A percentile compares a stretch with the other conserved stretches of the same genome.
Evolutionary conservation across 2,797 vertebrate species (phyloP).

Genomic region (Cynopterus sphinx): DNA sequence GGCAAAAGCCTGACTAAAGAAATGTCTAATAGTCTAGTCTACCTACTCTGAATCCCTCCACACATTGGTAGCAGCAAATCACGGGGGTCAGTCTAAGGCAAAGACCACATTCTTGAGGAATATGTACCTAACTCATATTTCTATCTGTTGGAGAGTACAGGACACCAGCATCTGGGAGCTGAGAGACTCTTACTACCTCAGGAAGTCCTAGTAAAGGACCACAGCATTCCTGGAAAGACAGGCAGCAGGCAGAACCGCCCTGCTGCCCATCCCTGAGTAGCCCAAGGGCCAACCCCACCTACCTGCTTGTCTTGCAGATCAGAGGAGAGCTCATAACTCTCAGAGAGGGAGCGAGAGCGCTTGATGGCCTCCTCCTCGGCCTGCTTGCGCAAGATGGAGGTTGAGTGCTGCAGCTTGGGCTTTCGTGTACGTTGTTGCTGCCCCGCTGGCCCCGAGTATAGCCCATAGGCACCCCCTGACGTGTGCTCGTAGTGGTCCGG

Average conservation of each 20-base stretch:
- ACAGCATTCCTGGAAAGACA: not conserved
- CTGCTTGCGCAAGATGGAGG: constrained; percentile 97
- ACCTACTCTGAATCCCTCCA: not conserved
- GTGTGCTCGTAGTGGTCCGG: constrained; percentile 93
- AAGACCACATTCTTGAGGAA: not conserved
- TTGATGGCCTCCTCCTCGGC: constrained; percentile 99
- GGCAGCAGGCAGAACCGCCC: not conserved
- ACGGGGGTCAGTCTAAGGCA: fast-evolving
- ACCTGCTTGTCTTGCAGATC: constrained; percentile 96
- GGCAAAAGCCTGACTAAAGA: not conserved
- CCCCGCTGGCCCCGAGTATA: constrained; percentile 89
- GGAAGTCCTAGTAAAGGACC: not conserved
- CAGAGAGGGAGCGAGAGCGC: constrained; percentile 95
- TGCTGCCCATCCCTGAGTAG: too few relatives aligned
- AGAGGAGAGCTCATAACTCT: constrained; percentile 99
- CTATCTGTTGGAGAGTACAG: fast-evolving
- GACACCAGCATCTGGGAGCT: too few relatives aligned
- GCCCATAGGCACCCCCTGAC: constrained; percentile 89
- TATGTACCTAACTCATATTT: fast-evolving
- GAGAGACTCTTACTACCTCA: fast-evolving
- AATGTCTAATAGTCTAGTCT: not conserved
- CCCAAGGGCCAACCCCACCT: not conserved
- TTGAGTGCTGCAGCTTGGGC: constrained; percentile 95
- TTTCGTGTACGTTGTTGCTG: constrained; percentile 91
- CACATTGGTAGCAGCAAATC: fast-evolving